phyloP scores from a whole-genome alignment of 2,797 vertebrate genomes.

The Phataginus tetradactyla region DNA sequence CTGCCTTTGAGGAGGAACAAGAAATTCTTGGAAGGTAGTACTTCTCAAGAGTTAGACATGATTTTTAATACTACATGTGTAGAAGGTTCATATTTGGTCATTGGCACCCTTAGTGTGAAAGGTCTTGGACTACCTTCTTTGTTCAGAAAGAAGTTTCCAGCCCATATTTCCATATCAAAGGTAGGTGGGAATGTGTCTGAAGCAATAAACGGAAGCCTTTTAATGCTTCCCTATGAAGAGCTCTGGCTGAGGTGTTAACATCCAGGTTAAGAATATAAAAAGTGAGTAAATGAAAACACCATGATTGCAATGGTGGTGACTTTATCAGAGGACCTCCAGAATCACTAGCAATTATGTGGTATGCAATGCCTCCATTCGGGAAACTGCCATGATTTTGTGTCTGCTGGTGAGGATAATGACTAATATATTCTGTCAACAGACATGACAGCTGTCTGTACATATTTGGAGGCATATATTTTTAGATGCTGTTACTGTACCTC shows the following conservation, averaged over 20 bases:
- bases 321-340: constrained; percentile 76
- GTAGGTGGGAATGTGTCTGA: not conserved
- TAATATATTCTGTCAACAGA: constrained; percentile 85
- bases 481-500: constrained; percentile 84
- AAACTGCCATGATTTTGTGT: constrained; percentile 83
- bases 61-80: not conserved
- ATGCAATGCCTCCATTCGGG: constrained; percentile 84
- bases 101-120: not conserved
- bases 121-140: not conserved
- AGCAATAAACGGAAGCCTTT: not conserved
- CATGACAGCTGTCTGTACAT: constrained; percentile 87
- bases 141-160: not conserved
- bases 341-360: constrained; percentile 82
- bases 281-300: constrained; percentile 23
- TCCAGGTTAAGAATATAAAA: constrained; percentile 60
- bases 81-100: not conserved
- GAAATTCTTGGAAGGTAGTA: not conserved
- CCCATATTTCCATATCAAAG: not conserved
- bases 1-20: not conserved
- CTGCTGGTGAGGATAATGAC: constrained; percentile 86
- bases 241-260: constrained; percentile 12
- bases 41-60: not conserved
- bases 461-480: constrained; percentile 86
- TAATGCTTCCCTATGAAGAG: not conserved
- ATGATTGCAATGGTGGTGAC: constrained; percentile 36